Base-by-base conservation (phyloP, 2,113 vertebrate genomes). In the Oncorhynchus mykiss region DNA sequence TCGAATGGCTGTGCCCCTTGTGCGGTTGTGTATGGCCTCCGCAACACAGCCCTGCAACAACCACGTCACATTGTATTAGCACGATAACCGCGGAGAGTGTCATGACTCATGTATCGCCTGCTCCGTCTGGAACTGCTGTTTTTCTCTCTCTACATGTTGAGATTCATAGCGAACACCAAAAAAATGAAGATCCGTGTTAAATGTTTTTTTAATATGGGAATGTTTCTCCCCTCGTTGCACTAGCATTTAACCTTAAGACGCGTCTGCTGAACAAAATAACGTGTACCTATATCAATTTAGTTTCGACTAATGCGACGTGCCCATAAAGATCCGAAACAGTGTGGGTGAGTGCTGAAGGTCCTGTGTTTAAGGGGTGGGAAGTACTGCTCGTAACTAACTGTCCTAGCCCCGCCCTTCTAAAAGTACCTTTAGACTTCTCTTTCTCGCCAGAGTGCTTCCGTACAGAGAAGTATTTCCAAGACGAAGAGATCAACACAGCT, bases 1-100 rank as follows among this genome's bases (percentile, higher is more conserved):
- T 84, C 80, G 73, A 90, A 88, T 84, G 87, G 88, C 84, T 76
- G 73, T 78, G 82, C 82, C 87, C 72, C 83, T 88, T 88, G 83
- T 87, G 86, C 81, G 73, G 73, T 81, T 88, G 85, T 72, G 82
- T 82, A 87, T 88, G 84, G 39, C 83, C 88, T 82, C 82, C 88
- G 82, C 82, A 86, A 88, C 89, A 86, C 82, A 86, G 83, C 90
- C 86, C 66, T 79, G 4, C 79, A 81, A 91, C 84, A 66, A 85
- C 66, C 82, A 87, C 87, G 88, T 91, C 89, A 90, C 70, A 86
- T 88, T 90, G 68, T 76, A 93, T 93, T 89, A 90, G 71, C 76
- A 60, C 67, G 29, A 69, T 34, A 24, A 29, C 45, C 6, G n/a
- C 6, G 66, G 27, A n/a, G 16, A 6, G 24, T 45, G 39, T 45